Percentiles rank a stretch among this genome's conserved stretches.
These are phyloP conservation scores for Alligator mississippiensis DNA, from an alignment of 2,113 vertebrate species.

Conservation along the genomic window DNA sequence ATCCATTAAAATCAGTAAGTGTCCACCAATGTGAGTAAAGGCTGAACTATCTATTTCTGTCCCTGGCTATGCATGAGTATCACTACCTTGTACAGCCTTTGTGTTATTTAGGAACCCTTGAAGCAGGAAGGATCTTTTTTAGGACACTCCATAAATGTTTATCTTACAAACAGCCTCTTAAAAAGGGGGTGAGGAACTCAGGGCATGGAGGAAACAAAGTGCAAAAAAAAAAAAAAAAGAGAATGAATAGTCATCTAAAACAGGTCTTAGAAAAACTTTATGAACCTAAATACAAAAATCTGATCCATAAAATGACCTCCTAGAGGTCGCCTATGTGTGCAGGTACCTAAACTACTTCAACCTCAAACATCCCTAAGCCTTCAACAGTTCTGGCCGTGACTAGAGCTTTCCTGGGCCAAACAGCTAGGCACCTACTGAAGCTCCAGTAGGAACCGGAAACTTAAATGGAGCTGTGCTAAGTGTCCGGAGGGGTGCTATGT, in stretches of 20 bases:
- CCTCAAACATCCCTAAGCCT: no score
- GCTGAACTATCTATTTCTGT: background rate
- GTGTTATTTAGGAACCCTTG: accelerated
- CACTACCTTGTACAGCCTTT: background rate
- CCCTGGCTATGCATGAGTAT: background rate
- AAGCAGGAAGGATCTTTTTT: background rate
- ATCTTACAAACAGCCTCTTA: background rate
- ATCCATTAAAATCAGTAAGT: background rate
- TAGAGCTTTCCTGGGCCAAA: background rate
- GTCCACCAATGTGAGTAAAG: background rate
- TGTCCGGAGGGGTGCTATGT: no score
- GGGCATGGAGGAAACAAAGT: background rate
- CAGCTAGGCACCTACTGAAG: background rate
- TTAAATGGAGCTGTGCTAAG: no score
- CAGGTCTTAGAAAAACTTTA: no score
- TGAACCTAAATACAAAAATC: no score
- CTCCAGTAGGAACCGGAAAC: no score
- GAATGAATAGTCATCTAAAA: no score
- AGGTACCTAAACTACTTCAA: no score
- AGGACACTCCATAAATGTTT: background rate
- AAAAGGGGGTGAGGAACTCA: background rate
- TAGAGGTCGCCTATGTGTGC: no score
- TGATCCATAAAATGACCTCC: no score
- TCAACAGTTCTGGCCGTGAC: no score
- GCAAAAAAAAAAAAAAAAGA: background rate